A percentile compares a stretch with the other conserved stretches of the same genome.
phyloP scores from a whole-genome alignment of 2,113 vertebrate genomes.

The Meles meles region DNA sequence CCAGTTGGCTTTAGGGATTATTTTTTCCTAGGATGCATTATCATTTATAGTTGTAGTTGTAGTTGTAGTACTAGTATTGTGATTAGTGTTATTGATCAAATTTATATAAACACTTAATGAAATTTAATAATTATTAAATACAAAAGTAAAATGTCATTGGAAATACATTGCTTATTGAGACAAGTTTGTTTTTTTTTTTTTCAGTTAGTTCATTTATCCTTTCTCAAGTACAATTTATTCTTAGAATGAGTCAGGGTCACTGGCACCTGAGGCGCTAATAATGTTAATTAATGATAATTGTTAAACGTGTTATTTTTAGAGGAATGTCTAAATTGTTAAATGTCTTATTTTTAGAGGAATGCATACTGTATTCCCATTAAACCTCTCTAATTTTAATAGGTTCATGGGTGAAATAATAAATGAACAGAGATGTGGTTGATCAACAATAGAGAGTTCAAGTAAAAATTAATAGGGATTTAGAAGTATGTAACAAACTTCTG shows the following conservation, averaged over 20 bases:
- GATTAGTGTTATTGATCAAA: not conserved
- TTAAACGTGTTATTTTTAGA: too few relatives aligned
- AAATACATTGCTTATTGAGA: not conserved
- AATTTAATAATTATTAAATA: slow-evolving; percentile 21
- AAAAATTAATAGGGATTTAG: slow-evolving; percentile 9
- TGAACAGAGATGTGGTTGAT: not conserved
- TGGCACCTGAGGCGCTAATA: not conserved
- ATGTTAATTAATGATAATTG: not conserved
- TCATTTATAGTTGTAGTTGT: not conserved
- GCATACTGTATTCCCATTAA: not conserved
- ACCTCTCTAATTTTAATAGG: not conserved
- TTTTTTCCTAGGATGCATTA: not conserved
- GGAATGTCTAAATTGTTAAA: not conserved
- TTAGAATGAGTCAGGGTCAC: slow-evolving; percentile 2
- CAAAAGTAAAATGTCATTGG: not conserved
- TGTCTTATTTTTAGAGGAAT: slow-evolving; percentile 23
- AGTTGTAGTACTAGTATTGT: not conserved
- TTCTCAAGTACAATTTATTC: not conserved
- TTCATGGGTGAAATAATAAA: not conserved
- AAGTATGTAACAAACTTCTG: not conserved
- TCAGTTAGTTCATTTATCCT: not conserved
- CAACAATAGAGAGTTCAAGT: not conserved
- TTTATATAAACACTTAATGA: not conserved
- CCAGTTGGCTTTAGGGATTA: not conserved
- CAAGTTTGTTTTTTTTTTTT: not conserved